Base-by-base conservation (phyloP, 64 coral and sea anemone genomes). In the Montipora cactus region DNA sequence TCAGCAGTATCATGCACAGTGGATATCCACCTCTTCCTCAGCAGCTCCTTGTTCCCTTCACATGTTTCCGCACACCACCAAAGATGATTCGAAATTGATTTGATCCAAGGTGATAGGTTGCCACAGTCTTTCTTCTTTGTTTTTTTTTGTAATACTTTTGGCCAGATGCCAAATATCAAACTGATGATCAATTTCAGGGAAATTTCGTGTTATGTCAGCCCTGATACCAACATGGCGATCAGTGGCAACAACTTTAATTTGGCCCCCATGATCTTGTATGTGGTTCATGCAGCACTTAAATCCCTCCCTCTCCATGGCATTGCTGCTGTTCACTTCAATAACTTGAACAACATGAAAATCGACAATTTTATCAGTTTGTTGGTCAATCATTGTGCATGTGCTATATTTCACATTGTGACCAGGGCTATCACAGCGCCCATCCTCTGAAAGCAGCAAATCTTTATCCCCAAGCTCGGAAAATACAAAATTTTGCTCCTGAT, bases 251-350 rank as follows among this genome's bases (percentile, higher is more conserved):
- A 57, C 53, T 57, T 57, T 5, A 57, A 57, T 57, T 57, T 57
- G 53, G 6, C 15, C 53, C 53, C 53, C 53, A 57, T 57, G 53
- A 10, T 57, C 53, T 57, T 57, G 53, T 57, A 91, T 64, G 23
- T n/a, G 47, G 10, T 53, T 44, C 21, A 91, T 13, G 48, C 79
- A 91, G 58, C 90, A 75, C 25, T 19, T 44, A 83, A 91, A 91
- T 62, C 90, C 90, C 21, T 84, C 90, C 48, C 81, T 91, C 20
- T 91, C 90, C 90, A 91, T 83, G 49, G 91, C 91, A 93, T 93
- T 93, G 28, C 81, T 87, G 15, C 55, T 70, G 12, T 81, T 87
- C 25, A 93, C 91, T 13, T 93, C 91, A 78, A 48, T 87, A 51
- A 78, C 91, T 77, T 93, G 77, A 84, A 90, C 88, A 52, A 90